phyloP scores from a whole-genome alignment of 23 tunicate species.

The Halocynthia roretzi region DNA sequence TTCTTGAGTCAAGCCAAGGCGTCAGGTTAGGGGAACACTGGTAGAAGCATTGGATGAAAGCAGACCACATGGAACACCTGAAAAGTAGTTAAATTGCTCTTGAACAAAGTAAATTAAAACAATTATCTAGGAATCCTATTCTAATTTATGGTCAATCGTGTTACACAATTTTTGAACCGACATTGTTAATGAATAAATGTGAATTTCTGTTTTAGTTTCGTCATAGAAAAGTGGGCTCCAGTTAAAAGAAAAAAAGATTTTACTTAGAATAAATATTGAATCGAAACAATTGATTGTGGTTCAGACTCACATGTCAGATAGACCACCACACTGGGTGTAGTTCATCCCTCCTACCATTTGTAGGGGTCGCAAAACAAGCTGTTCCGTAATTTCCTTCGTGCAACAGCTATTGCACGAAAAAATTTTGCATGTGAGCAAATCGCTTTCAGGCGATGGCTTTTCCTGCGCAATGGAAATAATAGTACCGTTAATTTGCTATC shows the following conservation, averaged over 20 bases:
- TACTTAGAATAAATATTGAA: background rate
- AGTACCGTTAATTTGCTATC: no score
- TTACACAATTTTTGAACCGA: no score
- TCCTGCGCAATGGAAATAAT: background rate
- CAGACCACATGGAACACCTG: constrained; percentile 45
- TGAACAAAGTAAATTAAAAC: background rate
- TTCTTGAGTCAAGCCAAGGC: constrained; percentile 35
- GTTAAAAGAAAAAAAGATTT: background rate
- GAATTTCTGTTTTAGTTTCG: background rate
- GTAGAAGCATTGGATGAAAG: constrained; percentile 51
- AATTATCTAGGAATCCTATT: background rate
- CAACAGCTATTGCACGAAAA: constrained; percentile 65
- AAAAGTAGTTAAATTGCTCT: background rate
- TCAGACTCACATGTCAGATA: constrained; percentile 34
- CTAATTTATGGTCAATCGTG: no score
- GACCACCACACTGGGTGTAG: constrained; percentile 35
- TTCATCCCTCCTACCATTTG: constrained; percentile 35
- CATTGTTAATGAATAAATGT: background rate
- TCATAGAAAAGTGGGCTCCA: no score
- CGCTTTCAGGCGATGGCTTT: constrained; percentile 36
- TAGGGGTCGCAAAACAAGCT: constrained; percentile 29
- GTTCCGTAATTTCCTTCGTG: constrained; percentile 20
- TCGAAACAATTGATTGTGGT: background rate
- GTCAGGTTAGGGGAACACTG: constrained; percentile 66
- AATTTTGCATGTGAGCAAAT: constrained; percentile 27